Conservation (phyloP, 2,888 invertebrate species). For the Ypsolopha scabrella region DNA sequence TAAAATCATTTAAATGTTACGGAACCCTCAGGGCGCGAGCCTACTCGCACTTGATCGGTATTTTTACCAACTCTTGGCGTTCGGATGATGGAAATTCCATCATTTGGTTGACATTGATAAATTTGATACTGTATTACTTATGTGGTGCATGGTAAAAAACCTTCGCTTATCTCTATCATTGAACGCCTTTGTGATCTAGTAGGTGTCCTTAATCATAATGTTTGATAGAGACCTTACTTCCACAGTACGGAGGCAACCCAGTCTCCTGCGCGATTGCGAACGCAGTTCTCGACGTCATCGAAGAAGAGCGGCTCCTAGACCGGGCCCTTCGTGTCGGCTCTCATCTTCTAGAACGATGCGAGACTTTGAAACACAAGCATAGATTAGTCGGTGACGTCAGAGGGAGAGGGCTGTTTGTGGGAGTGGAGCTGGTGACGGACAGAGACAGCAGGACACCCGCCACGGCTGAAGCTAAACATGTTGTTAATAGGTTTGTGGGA, state of each 20-base stretch:
- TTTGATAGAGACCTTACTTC: neutral
- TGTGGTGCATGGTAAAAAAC: too few species aligned
- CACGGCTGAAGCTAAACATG: constrained; percentile 81
- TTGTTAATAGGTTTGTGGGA: constrained; percentile 72
- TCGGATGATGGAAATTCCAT: too few species aligned
- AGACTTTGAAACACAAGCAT: constrained; percentile 79
- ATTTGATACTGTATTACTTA: too few species aligned
- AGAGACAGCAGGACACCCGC: constrained; percentile 83
- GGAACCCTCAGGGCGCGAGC: too few species aligned
- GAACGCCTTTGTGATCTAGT: too few species aligned
- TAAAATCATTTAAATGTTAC: too few species aligned
- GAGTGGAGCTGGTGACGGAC: constrained; percentile 90
- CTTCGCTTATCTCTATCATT: too few species aligned
- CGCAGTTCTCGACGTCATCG: constrained; percentile 94
- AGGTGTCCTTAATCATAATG: too few species aligned
- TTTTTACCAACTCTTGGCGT: too few species aligned
- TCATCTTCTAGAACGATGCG: constrained; percentile 77
- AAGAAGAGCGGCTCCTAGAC: constrained; percentile 86
- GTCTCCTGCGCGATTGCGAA: constrained; percentile 97
- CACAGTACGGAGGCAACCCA: constrained; percentile 97
- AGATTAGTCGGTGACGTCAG: constrained; percentile 88
- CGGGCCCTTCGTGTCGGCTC: constrained; percentile 87
- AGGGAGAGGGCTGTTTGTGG: constrained; percentile 94
- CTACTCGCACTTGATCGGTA: too few species aligned
- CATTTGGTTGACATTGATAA: too few species aligned